Evolutionary conservation across 2,888 invertebrate species (phyloP).

Genomic region (Chrysolina haemoptera): DNA sequence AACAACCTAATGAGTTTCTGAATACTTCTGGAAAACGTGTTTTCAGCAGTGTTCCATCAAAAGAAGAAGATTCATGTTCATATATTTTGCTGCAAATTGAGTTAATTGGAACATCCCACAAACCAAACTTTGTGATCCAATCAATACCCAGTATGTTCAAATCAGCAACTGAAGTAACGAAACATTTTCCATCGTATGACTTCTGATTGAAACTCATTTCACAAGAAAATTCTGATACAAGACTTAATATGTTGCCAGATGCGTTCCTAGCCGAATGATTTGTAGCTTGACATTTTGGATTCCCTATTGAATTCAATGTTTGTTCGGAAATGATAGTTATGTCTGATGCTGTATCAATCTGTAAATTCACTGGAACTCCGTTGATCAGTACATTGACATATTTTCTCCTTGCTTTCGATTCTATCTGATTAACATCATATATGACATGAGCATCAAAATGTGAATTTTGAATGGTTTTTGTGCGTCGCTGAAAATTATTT

Average conservation of each 20-base stretch:
- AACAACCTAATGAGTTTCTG: too few relatives aligned
- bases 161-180: neutral
- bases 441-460: too few relatives aligned
- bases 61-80: too few relatives aligned
- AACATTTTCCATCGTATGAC: neutral
- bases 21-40: too few relatives aligned
- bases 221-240: neutral
- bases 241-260: neutral
- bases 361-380: constrained; percentile 19
- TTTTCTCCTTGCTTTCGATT: too few relatives aligned
- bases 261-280: neutral
- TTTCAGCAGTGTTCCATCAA: too few relatives aligned
- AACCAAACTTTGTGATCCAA: too few relatives aligned
- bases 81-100: too few relatives aligned
- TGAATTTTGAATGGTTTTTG: neutral
- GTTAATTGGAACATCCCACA: too few relatives aligned
- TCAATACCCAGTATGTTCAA: too few relatives aligned
- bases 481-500: constrained; percentile 8
- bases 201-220: neutral
- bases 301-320: neutral
- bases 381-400: neutral
- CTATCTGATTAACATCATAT: too few relatives aligned
- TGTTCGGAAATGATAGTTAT: constrained; percentile 28
- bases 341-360: constrained; percentile 33
- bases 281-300: neutral